Base-by-base conservation (phyloP, 2,888 invertebrate species). In the Brachyptera putata region DNA sequence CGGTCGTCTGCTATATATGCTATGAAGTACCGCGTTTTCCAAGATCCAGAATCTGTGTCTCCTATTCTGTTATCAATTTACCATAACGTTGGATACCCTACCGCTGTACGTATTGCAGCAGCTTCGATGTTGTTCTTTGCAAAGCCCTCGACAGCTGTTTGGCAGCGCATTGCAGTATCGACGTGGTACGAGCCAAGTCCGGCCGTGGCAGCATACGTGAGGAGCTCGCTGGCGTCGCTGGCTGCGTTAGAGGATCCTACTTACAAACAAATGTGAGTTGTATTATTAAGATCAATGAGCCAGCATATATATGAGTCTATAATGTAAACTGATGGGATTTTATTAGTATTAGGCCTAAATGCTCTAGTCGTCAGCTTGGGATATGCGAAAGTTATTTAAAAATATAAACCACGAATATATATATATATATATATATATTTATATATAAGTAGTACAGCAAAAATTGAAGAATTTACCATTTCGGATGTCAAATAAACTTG, bases 91-190 rank as follows among this genome's bases (percentile, higher is more conserved):
- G 56, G 56, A 13, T 30, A 63, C 18, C 61, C 62, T 14, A 60
- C 59, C 9, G 16, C 60, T 3, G 65, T 65, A 11, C 61, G 65
- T 11, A 68, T 75, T 56, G 70, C 72, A 9, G 72, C 76, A 16
- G 69, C 73, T 61, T 63, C 69, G 26, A 66, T 70, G 56, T 60
- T 73, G 11, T 55, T 72, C 56, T 66, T 66, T 63, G 61, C 69
- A 26, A 61, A 66, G 13, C 72, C 75, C 3, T 63, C 69, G 25
- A 61, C 69, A 7, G 66, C 70, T 26, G 63, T 72, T 24, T 66
- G 74, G 57, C 70, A 75, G 63, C 69, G 72, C 59, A 60, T 77
- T 13, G 76, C 75, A 14, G 62, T 68, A 36, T 64, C 67, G 46
- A 68, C 73, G n/a, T 72, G 71, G 69, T 65, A 66, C 49, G 71